Evolutionary conservation across 1,140 invertebrate species (phyloP), one percentile per base, ranked within the genome.

Genomic region (Heliothis subflexa): DNA sequence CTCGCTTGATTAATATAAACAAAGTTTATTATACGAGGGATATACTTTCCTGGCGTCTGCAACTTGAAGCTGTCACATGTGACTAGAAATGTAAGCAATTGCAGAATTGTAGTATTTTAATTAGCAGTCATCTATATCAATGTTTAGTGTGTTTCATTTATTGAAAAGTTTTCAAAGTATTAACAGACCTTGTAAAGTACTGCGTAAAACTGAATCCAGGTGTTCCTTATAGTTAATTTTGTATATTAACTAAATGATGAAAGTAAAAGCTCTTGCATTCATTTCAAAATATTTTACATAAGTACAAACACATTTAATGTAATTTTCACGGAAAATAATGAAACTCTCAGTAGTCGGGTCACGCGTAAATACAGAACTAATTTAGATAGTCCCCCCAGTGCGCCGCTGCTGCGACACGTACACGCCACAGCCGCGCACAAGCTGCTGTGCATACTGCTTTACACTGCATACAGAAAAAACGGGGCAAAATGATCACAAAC

Each of bases 1-100:
- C 45, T 16, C 45, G 18, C 72, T 75, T 75, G 72, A 75, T 75
- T 61, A 75, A 75, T 73, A 73, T 75, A 75, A 75, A 75, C 72
- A 75, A 75, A 49, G 57, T 75, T 16, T 75, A 49, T 75, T 59
- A 59, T 45, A 13, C 21, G 47, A 28, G 64, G 47, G 64, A 50
- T 68, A 45, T 47, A 50, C 64, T 50, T 68, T 50, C 16, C 13
- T 40, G 10, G 5, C 40, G 3, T 45, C n/a, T 49, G 10, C 14
- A 4, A 14, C 33, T 40, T 64, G 45, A 40, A 64, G n/a, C 40
- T 16, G n/a, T 47, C 10, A n/a, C 33, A 64, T n/a, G 14, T 18
- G 2, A 14, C 7, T 55, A 40, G 16, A 2, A 10, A 12, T 57
- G 18, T 13, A 18, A 21, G 18, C 12, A 12, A 57, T 57, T 57